These are phyloP conservation scores for Cantharis rustica DNA, from an alignment of 2,888 invertebrate genomes.

Conservation along the genomic window DNA sequence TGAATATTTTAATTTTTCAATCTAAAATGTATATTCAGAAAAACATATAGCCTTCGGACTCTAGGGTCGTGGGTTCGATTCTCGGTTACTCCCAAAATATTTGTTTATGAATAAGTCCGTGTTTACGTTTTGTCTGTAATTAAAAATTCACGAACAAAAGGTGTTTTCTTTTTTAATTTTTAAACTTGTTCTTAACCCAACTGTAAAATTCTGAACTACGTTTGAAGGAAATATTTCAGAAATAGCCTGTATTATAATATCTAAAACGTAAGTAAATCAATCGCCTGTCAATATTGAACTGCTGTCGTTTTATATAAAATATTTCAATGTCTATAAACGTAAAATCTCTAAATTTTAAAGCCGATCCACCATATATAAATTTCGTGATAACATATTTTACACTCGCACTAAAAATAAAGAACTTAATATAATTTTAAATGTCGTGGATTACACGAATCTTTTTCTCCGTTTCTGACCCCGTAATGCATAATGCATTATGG, in stretches of 20 bases:
- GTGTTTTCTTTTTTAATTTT: too few species aligned
- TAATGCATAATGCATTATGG: background rate
- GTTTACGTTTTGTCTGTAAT: too few species aligned
- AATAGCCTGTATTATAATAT: background rate
- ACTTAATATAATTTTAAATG: background rate
- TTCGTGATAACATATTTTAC: background rate
- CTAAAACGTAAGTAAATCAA: background rate
- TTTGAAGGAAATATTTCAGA: background rate
- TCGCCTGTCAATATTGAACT: background rate
- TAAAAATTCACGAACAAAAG: too few species aligned
- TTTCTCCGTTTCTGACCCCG: background rate
- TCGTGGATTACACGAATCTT: background rate
- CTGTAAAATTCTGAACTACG: too few species aligned
- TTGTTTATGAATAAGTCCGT: too few species aligned
- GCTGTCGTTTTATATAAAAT: background rate
- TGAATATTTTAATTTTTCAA: background rate
- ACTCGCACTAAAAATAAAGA: background rate
- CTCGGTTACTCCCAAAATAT: too few species aligned
- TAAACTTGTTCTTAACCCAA: too few species aligned
- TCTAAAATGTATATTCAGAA: background rate
- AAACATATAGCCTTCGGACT: background rate
- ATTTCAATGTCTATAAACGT: background rate
- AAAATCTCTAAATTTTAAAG: background rate
- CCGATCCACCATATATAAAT: background rate
- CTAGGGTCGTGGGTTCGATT: too few species aligned